Evolutionary conservation across 2,797 vertebrate species (phyloP).

Genomic region (Pterois miles): DNA sequence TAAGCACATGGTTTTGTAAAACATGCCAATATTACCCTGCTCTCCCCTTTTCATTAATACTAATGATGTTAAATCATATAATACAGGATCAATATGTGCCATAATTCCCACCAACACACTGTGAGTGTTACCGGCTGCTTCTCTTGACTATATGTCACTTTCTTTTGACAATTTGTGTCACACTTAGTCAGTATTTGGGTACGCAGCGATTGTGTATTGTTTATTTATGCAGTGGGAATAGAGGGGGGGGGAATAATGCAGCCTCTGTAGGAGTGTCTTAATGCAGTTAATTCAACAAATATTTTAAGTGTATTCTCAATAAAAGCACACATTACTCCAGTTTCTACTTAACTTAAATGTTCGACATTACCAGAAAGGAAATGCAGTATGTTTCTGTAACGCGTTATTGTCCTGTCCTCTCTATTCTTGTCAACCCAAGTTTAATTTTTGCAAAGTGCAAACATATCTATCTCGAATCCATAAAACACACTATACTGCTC

Average conservation of each 20-base stretch:
- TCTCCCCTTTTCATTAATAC: neutral
- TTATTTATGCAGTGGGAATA: neutral
- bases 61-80: neutral
- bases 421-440: neutral
- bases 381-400: neutral
- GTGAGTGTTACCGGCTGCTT: conserved; percentile 49
- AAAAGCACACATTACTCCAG: neutral
- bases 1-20: no score
- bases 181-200: neutral
- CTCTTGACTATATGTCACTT: neutral
- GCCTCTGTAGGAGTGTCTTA: neutral
- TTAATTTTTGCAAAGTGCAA: neutral
- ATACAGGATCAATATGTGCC: conserved; percentile 44
- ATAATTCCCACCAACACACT: conserved; percentile 64
- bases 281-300: neutral
- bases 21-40: neutral
- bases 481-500: neutral
- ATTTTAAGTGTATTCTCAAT: neutral
- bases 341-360: neutral
- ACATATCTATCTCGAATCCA: neutral
- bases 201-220: neutral
- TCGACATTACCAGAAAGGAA: neutral
- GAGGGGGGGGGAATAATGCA: neutral
- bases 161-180: neutral
- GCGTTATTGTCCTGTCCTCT: neutral